Evolutionary conservation across 2,113 vertebrate genomes (phyloP).

Genomic region (Labeo catla): DNA sequence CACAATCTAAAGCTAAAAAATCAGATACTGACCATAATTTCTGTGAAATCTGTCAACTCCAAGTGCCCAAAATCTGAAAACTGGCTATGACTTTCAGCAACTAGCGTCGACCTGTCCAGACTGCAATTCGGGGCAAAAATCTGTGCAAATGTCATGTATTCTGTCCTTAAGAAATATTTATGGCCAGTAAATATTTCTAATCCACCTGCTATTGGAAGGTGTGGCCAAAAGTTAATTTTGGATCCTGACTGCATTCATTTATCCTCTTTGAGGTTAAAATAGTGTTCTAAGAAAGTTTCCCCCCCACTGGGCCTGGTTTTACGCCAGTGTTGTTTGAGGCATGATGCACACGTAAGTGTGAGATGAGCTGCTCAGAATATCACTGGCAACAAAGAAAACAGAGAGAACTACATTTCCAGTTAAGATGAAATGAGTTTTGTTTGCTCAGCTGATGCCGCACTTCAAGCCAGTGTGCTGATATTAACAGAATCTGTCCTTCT

Average conservation of each 20-base stretch:
- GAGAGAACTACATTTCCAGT: constrained; percentile 9
- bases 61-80: not conserved
- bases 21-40: not conserved
- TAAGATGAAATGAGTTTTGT: not conserved
- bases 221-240: not conserved
- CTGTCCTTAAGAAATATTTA: not conserved
- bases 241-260: not conserved
- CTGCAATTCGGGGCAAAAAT: not conserved
- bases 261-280: constrained; percentile 20
- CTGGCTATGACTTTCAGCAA: not conserved
- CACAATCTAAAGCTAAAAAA: not conserved
- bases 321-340: constrained; percentile 27
- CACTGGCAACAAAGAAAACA: constrained; percentile 10
- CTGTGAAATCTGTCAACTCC: not conserved
- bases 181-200: not conserved
- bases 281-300: constrained; percentile 3
- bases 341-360: not conserved
- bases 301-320: not conserved
- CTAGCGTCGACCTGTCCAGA: not conserved
- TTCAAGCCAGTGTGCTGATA: constrained; percentile 43
- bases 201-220: constrained; percentile 18
- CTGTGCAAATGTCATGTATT: not conserved
- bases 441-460: constrained; percentile 14
- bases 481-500: constrained; percentile 30
- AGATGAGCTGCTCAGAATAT: constrained; percentile 21